Conservation (phyloP, 92 coral and sea anemone species). For the Desmophyllum pertusum region DNA sequence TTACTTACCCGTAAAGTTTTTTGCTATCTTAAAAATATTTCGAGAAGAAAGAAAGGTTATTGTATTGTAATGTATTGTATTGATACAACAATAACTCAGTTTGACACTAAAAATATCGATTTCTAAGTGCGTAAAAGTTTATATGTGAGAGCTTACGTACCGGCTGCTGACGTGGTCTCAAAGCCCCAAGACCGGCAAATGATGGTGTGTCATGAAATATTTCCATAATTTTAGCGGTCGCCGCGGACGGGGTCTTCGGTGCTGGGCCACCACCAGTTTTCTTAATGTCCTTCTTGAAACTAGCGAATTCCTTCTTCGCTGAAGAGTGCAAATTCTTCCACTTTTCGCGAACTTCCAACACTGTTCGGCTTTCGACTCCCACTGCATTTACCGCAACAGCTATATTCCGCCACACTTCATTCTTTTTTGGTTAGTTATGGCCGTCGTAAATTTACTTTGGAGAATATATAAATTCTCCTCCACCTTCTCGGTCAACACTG, state of each 20-base stretch:
- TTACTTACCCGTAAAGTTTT: too few relatives aligned
- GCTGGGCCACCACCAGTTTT: background rate
- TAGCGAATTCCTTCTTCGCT: too few relatives aligned
- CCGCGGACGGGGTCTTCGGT: background rate
- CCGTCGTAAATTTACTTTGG: background rate
- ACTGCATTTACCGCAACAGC: background rate
- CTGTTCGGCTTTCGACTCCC: background rate
- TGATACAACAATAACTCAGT: too few relatives aligned
- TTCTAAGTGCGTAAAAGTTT: too few relatives aligned
- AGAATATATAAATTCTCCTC: conserved; percentile 30
- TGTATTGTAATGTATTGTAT: too few relatives aligned
- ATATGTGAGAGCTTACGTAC: too few relatives aligned
- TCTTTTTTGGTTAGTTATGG: background rate
- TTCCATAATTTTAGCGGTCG: background rate
- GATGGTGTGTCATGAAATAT: background rate
- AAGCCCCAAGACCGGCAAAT: background rate
- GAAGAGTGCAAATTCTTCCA: conserved; percentile 9
- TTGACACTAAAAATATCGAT: too few relatives aligned
- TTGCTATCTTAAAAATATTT: too few relatives aligned
- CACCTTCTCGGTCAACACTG: conserved; percentile 4
- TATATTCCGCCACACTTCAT: background rate
- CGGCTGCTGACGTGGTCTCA: too few relatives aligned
- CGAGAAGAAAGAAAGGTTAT: too few relatives aligned
- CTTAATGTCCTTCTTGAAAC: background rate
- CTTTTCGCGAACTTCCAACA: background rate